Evolutionary conservation across 2,888 invertebrate genomes (phyloP).

Genomic region (Drosophila neotestacea): DNA sequence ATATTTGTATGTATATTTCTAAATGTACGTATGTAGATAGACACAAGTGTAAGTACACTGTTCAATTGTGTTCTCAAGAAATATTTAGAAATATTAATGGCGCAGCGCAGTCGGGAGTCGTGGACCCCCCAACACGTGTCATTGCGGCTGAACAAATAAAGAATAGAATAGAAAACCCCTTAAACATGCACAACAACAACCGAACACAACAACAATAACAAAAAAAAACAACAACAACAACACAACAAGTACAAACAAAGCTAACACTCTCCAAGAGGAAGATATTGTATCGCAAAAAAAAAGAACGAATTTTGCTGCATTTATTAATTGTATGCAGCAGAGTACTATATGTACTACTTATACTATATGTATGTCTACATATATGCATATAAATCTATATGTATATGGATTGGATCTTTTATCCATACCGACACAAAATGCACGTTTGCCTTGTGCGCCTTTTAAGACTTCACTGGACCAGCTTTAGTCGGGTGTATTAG

Average conservation of each 20-base stretch:
- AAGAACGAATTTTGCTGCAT: conserved; percentile 24
- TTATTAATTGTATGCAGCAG: conserved; percentile 37
- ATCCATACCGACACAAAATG: neutral
- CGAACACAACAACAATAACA: neutral
- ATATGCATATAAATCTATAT: neutral
- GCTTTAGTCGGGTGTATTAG: neutral
- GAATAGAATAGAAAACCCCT: conserved; percentile 15
- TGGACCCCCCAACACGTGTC: conserved; percentile 61
- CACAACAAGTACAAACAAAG: conserved; percentile 3
- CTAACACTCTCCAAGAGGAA: conserved; percentile 5
- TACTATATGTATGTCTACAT: neutral
- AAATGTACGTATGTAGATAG: neutral
- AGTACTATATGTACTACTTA: conserved; percentile 4
- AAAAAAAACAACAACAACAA: conserved; percentile 2
- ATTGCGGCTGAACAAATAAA: conserved; percentile 53
- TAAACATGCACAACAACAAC: conserved; percentile 3
- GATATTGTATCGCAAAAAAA: conserved; percentile 10
- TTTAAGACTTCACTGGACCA: neutral
- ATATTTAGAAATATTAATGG: conserved; percentile 14
- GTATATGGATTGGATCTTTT: neutral
- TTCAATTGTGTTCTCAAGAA: conserved; percentile 8
- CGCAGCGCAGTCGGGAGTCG: conserved; percentile 16
- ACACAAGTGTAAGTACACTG: conserved; percentile 18
- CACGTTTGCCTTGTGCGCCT: conserved; percentile 8
- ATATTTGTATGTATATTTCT: neutral